Base-by-base conservation (phyloP, 2,113 vertebrate species). In the Vicugna pacos region DNA sequence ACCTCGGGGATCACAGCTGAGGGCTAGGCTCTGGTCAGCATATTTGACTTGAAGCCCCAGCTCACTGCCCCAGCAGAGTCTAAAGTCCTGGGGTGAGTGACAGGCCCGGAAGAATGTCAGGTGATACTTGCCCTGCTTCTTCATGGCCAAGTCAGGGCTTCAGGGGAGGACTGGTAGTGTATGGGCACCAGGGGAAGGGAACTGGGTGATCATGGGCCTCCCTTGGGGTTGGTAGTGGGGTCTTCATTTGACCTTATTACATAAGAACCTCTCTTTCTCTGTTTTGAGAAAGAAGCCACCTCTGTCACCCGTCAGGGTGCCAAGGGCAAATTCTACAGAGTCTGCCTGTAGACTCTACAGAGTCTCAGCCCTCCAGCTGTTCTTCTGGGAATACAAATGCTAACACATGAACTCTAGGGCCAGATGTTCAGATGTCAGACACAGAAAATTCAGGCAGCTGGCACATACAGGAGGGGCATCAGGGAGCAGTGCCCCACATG, bases 221-320 rank as follows among this genome's bases (percentile, higher is more conserved):
- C 56, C 8, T 62, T 54, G 52, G 22, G 17, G n/a, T 54, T 58
- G 5, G 12, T 42, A 14, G 42, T 35, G 16, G 64, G 52, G 58
- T 88, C 54, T 73, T 35, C 75, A 76, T 60, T n/a, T 54, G 20
- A 60, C 46, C 30, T 75, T 58, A 48, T 64, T 64, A 72, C 89
- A 50, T 70, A 90, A 79, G 60, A 32, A 76, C 24, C 46, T 82
- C 54, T 62, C n/a, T 73, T 81, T 72, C 48, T 89, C 38, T 58
- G 22, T 91, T 32, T 86, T 73, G 32, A 96, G 75, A 92, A 75
- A 89, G 69, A 84, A 94, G 46, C 26, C 19, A 42, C 56, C 52
- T 85, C 69, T 92, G 38, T 73, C 24, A 30, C 42, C 35, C 17
- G 16, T 35, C 14, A 30, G 69, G 65, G 4, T 38, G 26, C 60